phyloP scores from a whole-genome alignment of 2,888 invertebrate species.

The Halocaridina rubra region DNA sequence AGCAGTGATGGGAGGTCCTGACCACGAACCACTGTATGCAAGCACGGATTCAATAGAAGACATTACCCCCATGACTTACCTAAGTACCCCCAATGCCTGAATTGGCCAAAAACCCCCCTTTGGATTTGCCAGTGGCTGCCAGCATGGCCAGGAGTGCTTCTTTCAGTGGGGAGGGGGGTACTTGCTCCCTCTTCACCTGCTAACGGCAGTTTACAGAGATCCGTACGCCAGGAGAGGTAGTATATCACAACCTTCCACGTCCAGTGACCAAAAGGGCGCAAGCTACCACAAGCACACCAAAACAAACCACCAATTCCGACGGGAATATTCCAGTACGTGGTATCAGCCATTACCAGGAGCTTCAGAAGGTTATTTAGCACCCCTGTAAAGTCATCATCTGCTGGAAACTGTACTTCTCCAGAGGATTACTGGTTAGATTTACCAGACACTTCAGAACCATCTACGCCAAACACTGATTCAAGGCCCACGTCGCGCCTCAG shows the following conservation, averaged over 20 bases:
- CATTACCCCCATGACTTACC: neutral
- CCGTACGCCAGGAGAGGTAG: conserved; percentile 41
- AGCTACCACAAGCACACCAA: neutral
- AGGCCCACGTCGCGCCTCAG: conserved; percentile 15
- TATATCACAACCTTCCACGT: conserved; percentile 13
- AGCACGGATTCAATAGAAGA: neutral
- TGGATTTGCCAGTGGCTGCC: conserved; percentile 1
- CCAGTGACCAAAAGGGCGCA: neutral
- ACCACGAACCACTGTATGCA: neutral
- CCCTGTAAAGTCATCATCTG: neutral
- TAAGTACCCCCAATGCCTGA: neutral
- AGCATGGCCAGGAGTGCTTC: conserved; percentile 51
- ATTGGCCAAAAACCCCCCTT: neutral
- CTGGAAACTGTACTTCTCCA: neutral
- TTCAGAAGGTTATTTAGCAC: conserved; percentile 41
- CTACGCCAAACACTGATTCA: neutral
- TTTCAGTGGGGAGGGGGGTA: conserved; percentile 28
- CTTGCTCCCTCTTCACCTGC: conserved; percentile 1
- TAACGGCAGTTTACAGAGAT: conserved; percentile 35
- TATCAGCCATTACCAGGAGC: conserved; percentile 42
- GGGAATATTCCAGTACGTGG: too few species aligned
- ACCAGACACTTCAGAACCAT: neutral
- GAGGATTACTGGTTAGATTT: conserved; percentile 40
- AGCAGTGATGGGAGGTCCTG: conserved; percentile 14
- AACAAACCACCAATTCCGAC: neutral